Conservation (phyloP, 1,140 invertebrate species). For the Adelges cooleyi region DNA sequence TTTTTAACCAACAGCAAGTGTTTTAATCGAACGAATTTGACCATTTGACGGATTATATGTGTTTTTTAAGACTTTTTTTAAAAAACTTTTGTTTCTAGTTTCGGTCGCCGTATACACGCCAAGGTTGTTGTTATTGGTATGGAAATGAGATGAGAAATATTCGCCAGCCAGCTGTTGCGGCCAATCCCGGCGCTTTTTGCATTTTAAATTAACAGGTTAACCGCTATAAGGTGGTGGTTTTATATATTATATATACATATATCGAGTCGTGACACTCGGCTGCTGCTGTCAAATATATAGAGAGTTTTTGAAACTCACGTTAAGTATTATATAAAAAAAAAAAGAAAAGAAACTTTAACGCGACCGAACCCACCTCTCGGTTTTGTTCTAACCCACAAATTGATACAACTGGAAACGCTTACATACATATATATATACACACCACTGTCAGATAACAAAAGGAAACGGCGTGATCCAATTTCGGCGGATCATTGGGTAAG, state of each 20-base stretch:
- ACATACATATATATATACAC: too few species aligned
- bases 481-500: conserved; percentile 20
- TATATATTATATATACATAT: background rate
- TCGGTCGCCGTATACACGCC: too few species aligned
- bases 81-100: too few species aligned
- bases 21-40: too few species aligned
- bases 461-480: conserved; percentile 23
- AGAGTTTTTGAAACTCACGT: conserved; percentile 13
- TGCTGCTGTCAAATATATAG: conserved; percentile 5
- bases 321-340: background rate
- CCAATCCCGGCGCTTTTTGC: background rate
- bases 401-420: too few species aligned
- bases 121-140: background rate
- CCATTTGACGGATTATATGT: too few species aligned
- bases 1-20: too few species aligned
- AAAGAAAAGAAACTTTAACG: background rate
- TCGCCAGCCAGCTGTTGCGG: conserved; percentile 10
- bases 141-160: conserved; percentile 12
- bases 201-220: conserved; percentile 25
- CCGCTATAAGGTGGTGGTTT: background rate
- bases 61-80: too few species aligned
- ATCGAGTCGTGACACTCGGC: background rate
- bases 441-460: too few species aligned
- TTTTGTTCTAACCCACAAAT: too few species aligned
- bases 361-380: too few species aligned